Conservation (phyloP, 2,113 vertebrate species). For the Salvelinus sp. region DNA sequence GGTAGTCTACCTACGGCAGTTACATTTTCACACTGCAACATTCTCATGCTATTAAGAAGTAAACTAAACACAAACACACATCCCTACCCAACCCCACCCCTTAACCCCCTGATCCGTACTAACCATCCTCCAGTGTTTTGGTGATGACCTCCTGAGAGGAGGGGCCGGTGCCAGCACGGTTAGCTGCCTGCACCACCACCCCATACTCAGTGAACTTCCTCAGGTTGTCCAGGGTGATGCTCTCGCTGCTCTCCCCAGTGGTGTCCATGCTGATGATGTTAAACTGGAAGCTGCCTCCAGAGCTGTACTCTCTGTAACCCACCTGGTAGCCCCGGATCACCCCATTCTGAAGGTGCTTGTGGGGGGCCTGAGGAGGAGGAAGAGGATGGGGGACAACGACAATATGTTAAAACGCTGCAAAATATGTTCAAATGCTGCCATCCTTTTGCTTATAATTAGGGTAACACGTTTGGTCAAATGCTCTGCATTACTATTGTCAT, state of each 20-base stretch:
- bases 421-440: too few species aligned
- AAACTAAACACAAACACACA: not conserved
- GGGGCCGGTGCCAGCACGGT: constrained; percentile 93
- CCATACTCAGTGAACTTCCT: constrained; percentile 98
- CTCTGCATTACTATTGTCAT: too few species aligned
- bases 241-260: constrained; percentile 92
- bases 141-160: constrained; percentile 98
- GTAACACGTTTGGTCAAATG: too few species aligned
- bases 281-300: constrained; percentile 93
- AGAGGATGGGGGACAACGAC: not conserved
- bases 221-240: constrained; percentile 90
- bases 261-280: constrained; percentile 97
- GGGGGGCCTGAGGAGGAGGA: constrained; percentile 79
- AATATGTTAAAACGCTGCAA: too few species aligned
- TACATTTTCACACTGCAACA: too few species aligned
- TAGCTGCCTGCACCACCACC: constrained; percentile 96
- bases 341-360: constrained; percentile 93
- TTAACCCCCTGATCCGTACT: constrained; percentile 11
- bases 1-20: constrained; percentile 21
- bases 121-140: constrained; percentile 96
- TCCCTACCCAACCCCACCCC: too few species aligned
- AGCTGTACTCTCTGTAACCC: constrained; percentile 94
- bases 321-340: constrained; percentile 98
- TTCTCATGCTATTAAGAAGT: not conserved
- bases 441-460: too few species aligned